A percentile compares a stretch with the other conserved stretches of the same genome.
phyloP scores from a whole-genome alignment of 2,888 invertebrate genomes.

The Ariolimax columbianus region DNA sequence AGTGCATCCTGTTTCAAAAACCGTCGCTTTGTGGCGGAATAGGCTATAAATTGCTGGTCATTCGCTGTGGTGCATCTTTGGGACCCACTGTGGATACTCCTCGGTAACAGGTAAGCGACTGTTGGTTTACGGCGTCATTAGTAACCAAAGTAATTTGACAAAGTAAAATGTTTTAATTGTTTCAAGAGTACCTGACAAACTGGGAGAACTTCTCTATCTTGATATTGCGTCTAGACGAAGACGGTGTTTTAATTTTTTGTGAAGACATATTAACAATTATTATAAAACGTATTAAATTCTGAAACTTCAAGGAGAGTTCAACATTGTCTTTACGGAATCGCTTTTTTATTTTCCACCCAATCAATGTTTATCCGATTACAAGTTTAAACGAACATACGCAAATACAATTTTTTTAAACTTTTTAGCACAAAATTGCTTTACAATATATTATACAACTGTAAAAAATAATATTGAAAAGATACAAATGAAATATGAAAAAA shows the following conservation, averaged over 20 bases:
- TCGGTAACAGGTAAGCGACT: conserved; percentile 1
- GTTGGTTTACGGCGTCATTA: conserved; percentile 47
- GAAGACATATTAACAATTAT: conserved; percentile 54
- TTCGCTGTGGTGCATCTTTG: no score
- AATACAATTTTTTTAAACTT: not conserved
- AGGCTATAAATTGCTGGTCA: no score
- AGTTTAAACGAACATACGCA: not conserved
- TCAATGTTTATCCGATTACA: not conserved
- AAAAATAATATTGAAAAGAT: not conserved
- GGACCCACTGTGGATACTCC: no score
- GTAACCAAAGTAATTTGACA: conserved; percentile 37
- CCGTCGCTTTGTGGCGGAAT: no score
- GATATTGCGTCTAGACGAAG: conserved; percentile 72
- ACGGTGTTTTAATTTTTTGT: conserved; percentile 66
- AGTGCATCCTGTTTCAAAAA: no score
- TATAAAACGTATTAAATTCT: not conserved
- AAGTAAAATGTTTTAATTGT: not conserved
- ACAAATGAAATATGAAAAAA: not conserved
- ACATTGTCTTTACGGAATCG: not conserved
- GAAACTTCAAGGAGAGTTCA: not conserved
- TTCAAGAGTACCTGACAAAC: conserved; percentile 67
- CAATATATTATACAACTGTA: not conserved
- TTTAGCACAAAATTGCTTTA: not conserved
- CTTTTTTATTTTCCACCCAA: not conserved
- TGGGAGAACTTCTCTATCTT: conserved; percentile 71